Conservation (phyloP, 2,113 vertebrate genomes). For the Cettia cetti region DNA sequence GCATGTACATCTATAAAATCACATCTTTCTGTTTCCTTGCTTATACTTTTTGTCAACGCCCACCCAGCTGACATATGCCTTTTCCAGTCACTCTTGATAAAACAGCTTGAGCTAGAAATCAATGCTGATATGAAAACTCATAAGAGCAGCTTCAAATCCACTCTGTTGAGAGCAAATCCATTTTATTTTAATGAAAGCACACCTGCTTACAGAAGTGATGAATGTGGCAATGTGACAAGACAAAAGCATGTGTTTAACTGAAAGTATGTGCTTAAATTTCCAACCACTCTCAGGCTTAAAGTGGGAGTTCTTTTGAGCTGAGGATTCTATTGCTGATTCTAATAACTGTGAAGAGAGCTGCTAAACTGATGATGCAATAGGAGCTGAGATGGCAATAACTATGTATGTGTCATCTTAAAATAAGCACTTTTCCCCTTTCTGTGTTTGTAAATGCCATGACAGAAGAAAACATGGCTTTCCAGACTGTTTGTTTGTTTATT, state of each 20-base stretch:
- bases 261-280: neutral
- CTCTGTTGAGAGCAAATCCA: neutral
- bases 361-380: neutral
- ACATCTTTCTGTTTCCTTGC: neutral
- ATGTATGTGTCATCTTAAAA: neutral
- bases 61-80: neutral
- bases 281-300: neutral
- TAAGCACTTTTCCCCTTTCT: neutral
- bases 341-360: neutral
- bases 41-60: neutral
- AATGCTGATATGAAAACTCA: neutral
- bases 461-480: neutral
- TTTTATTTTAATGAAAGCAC: neutral
- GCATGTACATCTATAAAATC: neutral
- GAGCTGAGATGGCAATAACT: neutral
- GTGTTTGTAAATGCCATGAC: neutral
- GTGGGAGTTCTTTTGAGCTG: neutral
- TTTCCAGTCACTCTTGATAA: neutral
- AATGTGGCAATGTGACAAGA: neutral
- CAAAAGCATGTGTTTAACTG: neutral
- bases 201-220: neutral
- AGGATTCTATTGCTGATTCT: neutral
- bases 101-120: slow-evolving; percentile 2
- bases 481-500: neutral
- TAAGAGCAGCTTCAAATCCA: neutral